Conservation (phyloP, 2,113 vertebrate genomes). For the Saiga tatarica region DNA sequence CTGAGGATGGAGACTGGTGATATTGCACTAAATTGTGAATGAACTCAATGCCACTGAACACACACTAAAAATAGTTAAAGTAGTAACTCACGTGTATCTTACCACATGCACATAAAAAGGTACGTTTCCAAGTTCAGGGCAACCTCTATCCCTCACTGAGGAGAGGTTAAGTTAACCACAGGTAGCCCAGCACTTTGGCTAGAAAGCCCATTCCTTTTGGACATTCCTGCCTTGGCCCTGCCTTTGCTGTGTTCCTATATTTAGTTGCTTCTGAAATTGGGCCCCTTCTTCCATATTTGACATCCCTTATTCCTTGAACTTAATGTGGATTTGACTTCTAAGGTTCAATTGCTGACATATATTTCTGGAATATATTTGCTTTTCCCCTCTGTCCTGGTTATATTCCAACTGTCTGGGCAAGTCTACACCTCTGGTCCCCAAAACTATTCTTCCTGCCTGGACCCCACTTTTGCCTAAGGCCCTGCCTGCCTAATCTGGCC, state of each 20-base stretch:
- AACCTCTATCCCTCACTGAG: background rate
- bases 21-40: background rate
- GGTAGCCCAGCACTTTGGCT: background rate
- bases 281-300: background rate
- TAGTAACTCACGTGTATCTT: background rate
- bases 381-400: background rate
- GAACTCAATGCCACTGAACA: background rate
- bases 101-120: background rate
- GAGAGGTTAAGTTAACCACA: background rate
- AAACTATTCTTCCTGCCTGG: background rate
- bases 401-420: background rate
- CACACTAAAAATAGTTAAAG: background rate
- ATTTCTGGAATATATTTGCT: background rate
- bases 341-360: background rate
- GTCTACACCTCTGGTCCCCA: background rate
- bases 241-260: background rate
- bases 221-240: background rate
- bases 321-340: background rate
- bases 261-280: background rate
- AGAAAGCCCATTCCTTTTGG: background rate
- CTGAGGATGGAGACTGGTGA: background rate
- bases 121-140: background rate
- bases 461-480: background rate
- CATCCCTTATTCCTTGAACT: background rate
- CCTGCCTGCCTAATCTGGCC: background rate